Evolutionary conservation across 2,113 vertebrate species (phyloP).

Genomic region (Epinephelus cyanopodus): DNA sequence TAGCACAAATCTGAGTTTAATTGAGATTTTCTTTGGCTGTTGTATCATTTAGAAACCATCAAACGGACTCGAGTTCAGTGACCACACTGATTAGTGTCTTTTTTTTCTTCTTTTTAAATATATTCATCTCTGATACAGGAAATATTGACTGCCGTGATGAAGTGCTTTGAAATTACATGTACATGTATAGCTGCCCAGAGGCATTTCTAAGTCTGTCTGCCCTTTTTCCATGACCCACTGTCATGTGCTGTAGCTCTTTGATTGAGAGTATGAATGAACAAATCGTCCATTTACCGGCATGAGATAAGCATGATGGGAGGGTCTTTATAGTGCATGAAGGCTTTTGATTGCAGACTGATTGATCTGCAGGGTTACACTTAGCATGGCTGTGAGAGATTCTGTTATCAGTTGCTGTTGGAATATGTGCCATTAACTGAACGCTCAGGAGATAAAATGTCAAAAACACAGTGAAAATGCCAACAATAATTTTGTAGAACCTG

Average conservation of each 20-base stretch:
- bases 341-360: constrained; percentile 47
- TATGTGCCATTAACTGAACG: background rate
- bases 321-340: background rate
- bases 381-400: background rate
- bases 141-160: constrained; percentile 25
- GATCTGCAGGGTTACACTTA: constrained; percentile 1
- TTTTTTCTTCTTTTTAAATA: background rate
- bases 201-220: background rate
- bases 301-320: constrained; percentile 8
- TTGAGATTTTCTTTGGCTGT: constrained; percentile 57
- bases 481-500: background rate
- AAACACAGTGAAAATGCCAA: background rate
- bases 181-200: background rate
- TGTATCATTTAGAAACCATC: constrained; percentile 61
- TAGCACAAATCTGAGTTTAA: constrained; percentile 65
- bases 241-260: constrained; percentile 8
- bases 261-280: constrained; percentile 27
- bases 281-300: constrained; percentile 4
- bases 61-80: constrained; percentile 19
- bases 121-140: constrained; percentile 17
- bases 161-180: constrained; percentile 8
- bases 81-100: constrained; percentile 31
- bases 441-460: background rate
- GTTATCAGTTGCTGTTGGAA: background rate
- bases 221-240: constrained; percentile 14